Conservation (phyloP, 2,888 invertebrate species). For the Drosophila eohydei region DNA sequence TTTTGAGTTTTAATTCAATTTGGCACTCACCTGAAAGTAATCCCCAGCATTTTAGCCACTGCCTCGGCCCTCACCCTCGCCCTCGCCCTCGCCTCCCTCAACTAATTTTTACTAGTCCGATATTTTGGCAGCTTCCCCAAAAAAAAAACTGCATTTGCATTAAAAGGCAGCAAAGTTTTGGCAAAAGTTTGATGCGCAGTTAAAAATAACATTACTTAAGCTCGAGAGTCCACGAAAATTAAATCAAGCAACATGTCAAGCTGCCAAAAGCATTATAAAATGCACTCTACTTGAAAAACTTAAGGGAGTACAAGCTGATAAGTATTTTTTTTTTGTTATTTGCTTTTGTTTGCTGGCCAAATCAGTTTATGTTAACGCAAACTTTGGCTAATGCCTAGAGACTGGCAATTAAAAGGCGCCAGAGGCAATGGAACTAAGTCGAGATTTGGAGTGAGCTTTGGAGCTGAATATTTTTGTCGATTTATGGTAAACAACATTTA, state of each 20-base stretch:
- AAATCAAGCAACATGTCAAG: conserved; percentile 70
- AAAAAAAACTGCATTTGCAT: conserved; percentile 59
- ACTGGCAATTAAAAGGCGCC: conserved; percentile 12
- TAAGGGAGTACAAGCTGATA: conserved; percentile 1
- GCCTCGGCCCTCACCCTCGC: neutral
- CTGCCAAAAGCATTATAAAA: conserved; percentile 68
- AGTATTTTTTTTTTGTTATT: conserved; percentile 2
- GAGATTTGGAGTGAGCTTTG: neutral
- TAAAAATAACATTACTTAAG: conserved; percentile 64
- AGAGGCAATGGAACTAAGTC: neutral
- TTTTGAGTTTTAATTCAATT: conserved; percentile 73
- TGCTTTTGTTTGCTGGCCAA: conserved; percentile 13
- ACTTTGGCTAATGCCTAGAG: conserved; percentile 27
- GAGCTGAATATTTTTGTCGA: neutral
- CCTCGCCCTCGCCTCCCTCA: neutral
- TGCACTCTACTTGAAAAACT: conserved; percentile 19
- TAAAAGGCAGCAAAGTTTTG: conserved; percentile 46
- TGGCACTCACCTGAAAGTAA: conserved; percentile 61
- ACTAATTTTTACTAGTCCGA: conserved; percentile 33
- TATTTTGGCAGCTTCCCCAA: conserved; percentile 26
- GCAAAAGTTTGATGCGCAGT: conserved; percentile 48
- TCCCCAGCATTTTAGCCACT: conserved; percentile 38
- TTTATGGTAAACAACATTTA: neutral
- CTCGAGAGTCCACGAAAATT: conserved; percentile 38
- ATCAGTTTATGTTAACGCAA: conserved; percentile 41